phyloP scores from a whole-genome alignment of 2,888 invertebrate genomes.

The Vandiemenella viatica region DNA sequence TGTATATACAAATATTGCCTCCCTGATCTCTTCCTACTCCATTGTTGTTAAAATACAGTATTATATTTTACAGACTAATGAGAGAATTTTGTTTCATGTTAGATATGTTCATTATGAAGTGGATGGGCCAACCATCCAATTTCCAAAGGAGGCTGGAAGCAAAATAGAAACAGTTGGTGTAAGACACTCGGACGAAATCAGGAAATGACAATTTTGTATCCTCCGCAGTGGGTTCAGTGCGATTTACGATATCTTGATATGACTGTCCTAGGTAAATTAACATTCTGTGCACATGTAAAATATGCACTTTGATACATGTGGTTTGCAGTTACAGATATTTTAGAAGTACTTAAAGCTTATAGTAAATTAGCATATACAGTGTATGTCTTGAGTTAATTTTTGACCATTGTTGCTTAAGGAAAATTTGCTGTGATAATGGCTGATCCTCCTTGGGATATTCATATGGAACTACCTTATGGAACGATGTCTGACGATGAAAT shows the following conservation, averaged over 20 bases:
- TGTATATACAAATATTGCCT: no score
- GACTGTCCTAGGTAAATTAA: constrained; percentile 63
- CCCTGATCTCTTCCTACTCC: no score
- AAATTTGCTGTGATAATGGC: constrained; percentile 99
- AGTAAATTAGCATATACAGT: no score
- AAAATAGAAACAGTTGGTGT: constrained; percentile 21
- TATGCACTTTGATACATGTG: no score
- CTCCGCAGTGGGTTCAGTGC: constrained; percentile 94
- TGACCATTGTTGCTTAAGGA: constrained; percentile 31
- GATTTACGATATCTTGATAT: constrained; percentile 84
- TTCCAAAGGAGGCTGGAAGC: constrained; percentile 27
- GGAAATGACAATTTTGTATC: constrained; percentile 53
- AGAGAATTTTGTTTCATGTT: constrained; percentile 13
- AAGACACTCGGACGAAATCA: constrained; percentile 13
- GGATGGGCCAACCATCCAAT: constrained; percentile 48
- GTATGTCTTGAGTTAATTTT: no score
- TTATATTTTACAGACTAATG: not conserved
- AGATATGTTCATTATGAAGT: constrained; percentile 97
- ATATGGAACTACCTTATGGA: constrained; percentile 97
- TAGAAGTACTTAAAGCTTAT: no score
- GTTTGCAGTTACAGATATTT: no score
- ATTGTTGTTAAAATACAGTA: not conserved
- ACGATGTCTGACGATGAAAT: constrained; percentile 99
- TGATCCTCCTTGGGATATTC: constrained; percentile 98
- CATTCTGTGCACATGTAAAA: no score